Evolutionary conservation across 1,140 invertebrate genomes (phyloP).

Genomic region (Panagrolaimus sp.): DNA sequence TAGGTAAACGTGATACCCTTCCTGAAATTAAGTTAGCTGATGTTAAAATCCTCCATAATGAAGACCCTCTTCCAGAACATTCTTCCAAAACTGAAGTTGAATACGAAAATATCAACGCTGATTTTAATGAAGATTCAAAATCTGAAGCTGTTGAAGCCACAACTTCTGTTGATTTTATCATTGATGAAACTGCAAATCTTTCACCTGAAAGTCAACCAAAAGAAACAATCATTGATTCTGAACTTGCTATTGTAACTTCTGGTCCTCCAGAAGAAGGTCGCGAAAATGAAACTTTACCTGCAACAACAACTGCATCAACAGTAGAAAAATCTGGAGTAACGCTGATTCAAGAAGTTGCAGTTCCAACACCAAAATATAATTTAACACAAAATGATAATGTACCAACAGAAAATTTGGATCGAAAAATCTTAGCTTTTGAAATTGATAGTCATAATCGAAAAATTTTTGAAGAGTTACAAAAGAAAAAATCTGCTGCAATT

Average conservation of each 20-base stretch:
- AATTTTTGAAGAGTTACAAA: too few species aligned
- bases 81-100: neutral
- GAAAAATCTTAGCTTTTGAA: neutral
- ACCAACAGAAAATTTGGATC: neutral
- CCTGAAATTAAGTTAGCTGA: neutral
- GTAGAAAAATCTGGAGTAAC: neutral
- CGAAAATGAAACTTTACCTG: too few species aligned
- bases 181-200: neutral
- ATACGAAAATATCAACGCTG: neutral
- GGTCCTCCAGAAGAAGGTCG: too few species aligned
- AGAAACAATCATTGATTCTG: too few species aligned
- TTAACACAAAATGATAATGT: neutral
- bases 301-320: constrained; percentile 4
- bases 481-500: too few species aligned
- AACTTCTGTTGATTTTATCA: neutral
- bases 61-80: constrained; percentile 8
- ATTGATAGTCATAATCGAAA: neutral
- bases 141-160: neutral
- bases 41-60: neutral
- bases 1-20: neutral
- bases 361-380: neutral
- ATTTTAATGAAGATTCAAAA: neutral
- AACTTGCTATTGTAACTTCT: too few species aligned
- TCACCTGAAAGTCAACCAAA: too few species aligned
- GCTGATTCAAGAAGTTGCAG: neutral